Evolutionary conservation across 2,888 invertebrate species (phyloP).

Genomic region (Drosophila mercatorum): DNA sequence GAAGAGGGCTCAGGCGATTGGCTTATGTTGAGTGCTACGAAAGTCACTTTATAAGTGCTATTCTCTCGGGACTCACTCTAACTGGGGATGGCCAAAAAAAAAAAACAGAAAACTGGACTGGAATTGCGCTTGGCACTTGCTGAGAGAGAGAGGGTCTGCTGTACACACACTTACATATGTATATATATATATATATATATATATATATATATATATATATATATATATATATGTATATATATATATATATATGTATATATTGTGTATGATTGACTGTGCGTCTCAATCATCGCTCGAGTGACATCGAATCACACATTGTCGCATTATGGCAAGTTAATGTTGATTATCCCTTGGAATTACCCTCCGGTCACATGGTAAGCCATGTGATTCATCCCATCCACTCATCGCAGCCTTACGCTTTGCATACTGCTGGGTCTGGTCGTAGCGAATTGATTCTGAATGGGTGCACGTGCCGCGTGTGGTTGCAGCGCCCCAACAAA

Average conservation of each 20-base stretch:
- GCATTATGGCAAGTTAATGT: conserved; percentile 52
- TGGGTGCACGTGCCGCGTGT: conserved; percentile 75
- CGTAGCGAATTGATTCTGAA: conserved; percentile 80
- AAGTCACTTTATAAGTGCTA: conserved; percentile 59
- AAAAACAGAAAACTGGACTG: conserved; percentile 15
- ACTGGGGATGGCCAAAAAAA: conserved; percentile 1
- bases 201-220: too few relatives aligned
- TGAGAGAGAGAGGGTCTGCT: background rate
- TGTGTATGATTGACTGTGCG: conserved; percentile 44
- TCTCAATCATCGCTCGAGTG: conserved; percentile 60
- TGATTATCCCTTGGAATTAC: conserved; percentile 62
- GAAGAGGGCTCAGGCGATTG: conserved; percentile 26
- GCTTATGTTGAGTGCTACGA: conserved; percentile 53
- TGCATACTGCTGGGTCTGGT: conserved; percentile 30
- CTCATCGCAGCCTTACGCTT: conserved; percentile 16
- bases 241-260: too few relatives aligned
- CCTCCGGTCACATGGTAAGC: conserved; percentile 18
- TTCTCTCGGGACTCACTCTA: conserved; percentile 26
- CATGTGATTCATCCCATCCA: conserved; percentile 3
- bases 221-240: background rate
- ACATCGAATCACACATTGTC: conserved; percentile 60
- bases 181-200: background rate
- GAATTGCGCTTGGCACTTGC: conserved; percentile 5
- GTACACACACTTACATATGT: too few relatives aligned
- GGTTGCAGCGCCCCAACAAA: conserved; percentile 44